Base-by-base conservation (phyloP, 2,797 vertebrate genomes). In the Acipenser transmontanus region DNA sequence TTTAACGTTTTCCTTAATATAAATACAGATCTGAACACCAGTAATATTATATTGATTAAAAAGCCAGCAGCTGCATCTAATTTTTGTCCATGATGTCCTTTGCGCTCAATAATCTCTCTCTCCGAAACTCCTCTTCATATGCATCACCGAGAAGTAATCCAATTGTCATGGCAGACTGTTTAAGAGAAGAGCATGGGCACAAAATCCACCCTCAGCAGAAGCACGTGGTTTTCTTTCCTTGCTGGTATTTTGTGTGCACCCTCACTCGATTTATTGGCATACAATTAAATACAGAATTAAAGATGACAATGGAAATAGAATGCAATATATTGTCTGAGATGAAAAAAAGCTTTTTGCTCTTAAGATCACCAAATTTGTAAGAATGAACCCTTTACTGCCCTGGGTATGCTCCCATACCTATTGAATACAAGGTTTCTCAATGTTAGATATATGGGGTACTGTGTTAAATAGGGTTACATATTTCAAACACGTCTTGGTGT, bases 31-130 rank as follows among this genome's bases (percentile, higher is more conserved):
- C 11, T 47, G n/a, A n/a, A 61, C 13, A 63, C 61, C 69, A 20
- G 47, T 54, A 67, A 51, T 34, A 59, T 8, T 47, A 48, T 54
- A 67, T 70, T 63, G 62, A 67, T 66, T 66, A 63, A 56, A 64
- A 20, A 34, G 34, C 4, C 34, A 34, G 51, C 66, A 64, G 65
- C 66, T 64, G 61, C 66, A 57, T 64, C 66, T 70, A 17, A 50
- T 49, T 66, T 50, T 65, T 14, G 60, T 47, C 59, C 69, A 57
- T 61, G 52, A 51, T 63, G 64, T 63, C 65, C 59, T 63, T 63
- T 70, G 57, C 13, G 59, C 13, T 47, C 13, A 8, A 52, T 66
- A 10, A 17, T 70, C 62, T 17, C 48, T 17, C 48, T 50, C 60
- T 54, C 49, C 13, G 61, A 64, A 34, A 47, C 61, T 52, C 54